Evolutionary conservation across 2,113 vertebrate genomes (phyloP).

Genomic region (Cavia aperea): DNA sequence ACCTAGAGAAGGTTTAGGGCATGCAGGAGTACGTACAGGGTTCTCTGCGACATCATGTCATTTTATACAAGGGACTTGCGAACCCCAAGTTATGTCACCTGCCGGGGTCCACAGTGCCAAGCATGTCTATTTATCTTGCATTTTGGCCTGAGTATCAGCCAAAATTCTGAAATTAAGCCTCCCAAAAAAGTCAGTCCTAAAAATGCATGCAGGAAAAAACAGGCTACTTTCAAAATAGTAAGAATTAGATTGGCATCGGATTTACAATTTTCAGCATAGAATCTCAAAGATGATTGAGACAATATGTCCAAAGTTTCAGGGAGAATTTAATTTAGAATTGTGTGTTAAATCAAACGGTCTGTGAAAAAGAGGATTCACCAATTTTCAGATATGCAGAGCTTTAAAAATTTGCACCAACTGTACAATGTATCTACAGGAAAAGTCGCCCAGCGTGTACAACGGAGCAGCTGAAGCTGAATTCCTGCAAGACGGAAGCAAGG

Average conservation of each 20-base stretch:
- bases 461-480: neutral
- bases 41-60: accelerated
- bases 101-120: neutral
- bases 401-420: too few relatives aligned
- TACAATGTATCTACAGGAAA: neutral
- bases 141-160: neutral
- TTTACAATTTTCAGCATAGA: neutral
- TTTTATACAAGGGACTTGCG: neutral
- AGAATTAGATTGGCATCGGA: neutral
- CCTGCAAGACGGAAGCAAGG: neutral
- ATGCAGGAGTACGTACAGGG: neutral
- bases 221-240: neutral
- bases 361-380: neutral
- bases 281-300: neutral
- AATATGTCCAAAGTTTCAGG: neutral
- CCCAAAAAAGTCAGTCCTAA: neutral
- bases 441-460: accelerated
- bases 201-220: neutral
- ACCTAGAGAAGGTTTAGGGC: too few relatives aligned
- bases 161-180: neutral
- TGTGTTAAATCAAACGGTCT: neutral
- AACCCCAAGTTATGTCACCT: too few relatives aligned
- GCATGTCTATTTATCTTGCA: neutral
- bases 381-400: too few relatives aligned
- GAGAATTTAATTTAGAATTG: neutral